Base-by-base conservation (phyloP, 1,140 invertebrate genomes). In the Hydropsyche tenuis region DNA sequence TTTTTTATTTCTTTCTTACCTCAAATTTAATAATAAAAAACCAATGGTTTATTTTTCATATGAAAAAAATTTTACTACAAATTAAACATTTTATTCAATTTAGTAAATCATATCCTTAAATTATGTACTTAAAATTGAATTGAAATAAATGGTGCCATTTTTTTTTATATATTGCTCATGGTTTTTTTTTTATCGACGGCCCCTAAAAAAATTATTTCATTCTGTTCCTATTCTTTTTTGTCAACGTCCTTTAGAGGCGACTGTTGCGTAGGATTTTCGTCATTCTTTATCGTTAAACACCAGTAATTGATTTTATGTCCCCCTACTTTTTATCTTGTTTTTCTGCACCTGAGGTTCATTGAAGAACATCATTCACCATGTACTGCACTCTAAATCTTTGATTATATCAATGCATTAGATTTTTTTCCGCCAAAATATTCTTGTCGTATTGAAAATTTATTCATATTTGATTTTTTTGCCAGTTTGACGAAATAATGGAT, bases 271-370 rank as follows among this genome's bases (percentile, higher is more conserved):
- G 14, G 12, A 42, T n/a, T 63, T 18, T 63, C 6, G 1, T 20
- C 48, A 6, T 27, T 43, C 5, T 22, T 65, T 18, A 11, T 65
- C 37, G 12, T 16, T 20, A 12, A 65, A 65, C 43, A 43, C 63
- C 20, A 12, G 11, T 43, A 46, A 65, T 65, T 43, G 63, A 65
- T 43, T 65, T 65, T 43, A 43, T 30, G 2, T 43, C 16, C 63
- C 27, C 30, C 16, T 20, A 46, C n/a, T 43, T 30, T 43, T 42
- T 48, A 48, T 18, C 4, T 9, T 16, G 12, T 65, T 65, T 14
- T n/a, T 43, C 30, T 16, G 30, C 63, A 65, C 63, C 63, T 65
- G 63, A 43, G 27, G 16, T 16, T 16, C 18, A 9, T 64, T 64
- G 11, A 14, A 14, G 23, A 0, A 9, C 16, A 65, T 42, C 27